These are phyloP conservation scores for Leptinotarsa tumamoca DNA, from an alignment of 2,888 invertebrate genomes.

Conservation along the genomic window DNA sequence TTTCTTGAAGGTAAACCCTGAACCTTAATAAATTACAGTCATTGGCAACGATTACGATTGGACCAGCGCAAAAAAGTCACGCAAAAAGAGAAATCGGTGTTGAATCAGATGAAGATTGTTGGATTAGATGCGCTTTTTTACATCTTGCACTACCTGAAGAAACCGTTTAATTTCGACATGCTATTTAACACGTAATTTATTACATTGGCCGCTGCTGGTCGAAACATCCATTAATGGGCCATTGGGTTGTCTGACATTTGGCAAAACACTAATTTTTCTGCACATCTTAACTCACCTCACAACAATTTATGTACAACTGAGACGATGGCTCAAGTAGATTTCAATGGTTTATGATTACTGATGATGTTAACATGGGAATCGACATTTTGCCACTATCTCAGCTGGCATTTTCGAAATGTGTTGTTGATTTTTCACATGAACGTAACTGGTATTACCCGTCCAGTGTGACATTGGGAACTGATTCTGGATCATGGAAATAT, in stretches of 20 bases:
- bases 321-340: too few relatives aligned
- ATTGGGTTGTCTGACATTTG: not conserved
- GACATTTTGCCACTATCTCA: too few relatives aligned
- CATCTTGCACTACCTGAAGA: conserved; percentile 11
- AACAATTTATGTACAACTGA: too few relatives aligned
- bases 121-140: not conserved
- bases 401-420: too few relatives aligned
- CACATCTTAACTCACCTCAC: too few relatives aligned
- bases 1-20: conserved; percentile 21
- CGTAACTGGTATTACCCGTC: too few relatives aligned
- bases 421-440: too few relatives aligned
- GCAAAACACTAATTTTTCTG: too few relatives aligned
- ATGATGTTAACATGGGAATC: too few relatives aligned
- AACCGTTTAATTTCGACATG: not conserved
- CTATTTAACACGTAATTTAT: conserved; percentile 8
- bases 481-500: too few relatives aligned
- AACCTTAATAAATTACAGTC: conserved; percentile 15
- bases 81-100: conserved; percentile 12
- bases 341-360: too few relatives aligned
- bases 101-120: conserved; percentile 11
- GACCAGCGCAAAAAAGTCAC: conserved; percentile 1
- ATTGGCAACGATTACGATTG: conserved; percentile 22
- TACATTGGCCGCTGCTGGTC: not conserved
- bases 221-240: not conserved
- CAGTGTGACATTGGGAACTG: too few relatives aligned